Base-by-base conservation (phyloP, 2,113 vertebrate genomes). In the Talpa occidentalis region DNA sequence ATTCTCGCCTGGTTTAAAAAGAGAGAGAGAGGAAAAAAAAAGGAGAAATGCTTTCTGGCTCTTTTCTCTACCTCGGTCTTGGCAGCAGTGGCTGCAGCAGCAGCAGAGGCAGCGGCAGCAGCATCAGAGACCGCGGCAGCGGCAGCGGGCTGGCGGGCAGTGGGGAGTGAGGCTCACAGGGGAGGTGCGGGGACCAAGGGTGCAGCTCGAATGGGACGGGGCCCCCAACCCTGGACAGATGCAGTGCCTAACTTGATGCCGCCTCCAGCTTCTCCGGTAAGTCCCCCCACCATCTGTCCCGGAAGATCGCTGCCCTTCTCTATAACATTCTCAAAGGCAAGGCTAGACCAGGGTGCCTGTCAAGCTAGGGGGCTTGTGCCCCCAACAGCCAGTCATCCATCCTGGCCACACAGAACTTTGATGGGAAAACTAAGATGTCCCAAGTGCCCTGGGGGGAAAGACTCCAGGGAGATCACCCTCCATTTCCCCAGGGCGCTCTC, bases 1-100 rank as follows among this genome's bases (percentile, higher is more conserved):
- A 97, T 97, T 97, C 96, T 97, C 17, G 62, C 88, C 91, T 49
- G 96, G 87, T 97, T 97, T 97, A 91, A 97, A 97, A 90, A 97
- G 89, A 91, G 91, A 94, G 96, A 91, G 93, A 76, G 6, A 28
- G 52, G 16, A 8, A 87, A 74, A 78, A 90, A 90, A 72, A 35
- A 35, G 35, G 60, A 91, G 85, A 96, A 83, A 95, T 87, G 94
- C 97, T 96, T 96, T 88, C 95, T 95, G 96, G 96, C 89, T 95
- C 94, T 91, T 94, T 89, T 94, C 93, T 96, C 86, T 93, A 35
- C 42, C 89, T 87, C n/a, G 19, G 87, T 96, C 87, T 96, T 96
- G 96, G 94, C 96, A 93, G 94, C 93, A 21, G 89, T 54, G 11
- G 92, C 70, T 0, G 30, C 92, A 92, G 92, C 84, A 85, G 78